A percentile compares a stretch with the other conserved stretches of the same genome.
Evolutionary conservation across 2,113 vertebrate genomes (phyloP).

Genomic region (Nanorana parkeri): DNA sequence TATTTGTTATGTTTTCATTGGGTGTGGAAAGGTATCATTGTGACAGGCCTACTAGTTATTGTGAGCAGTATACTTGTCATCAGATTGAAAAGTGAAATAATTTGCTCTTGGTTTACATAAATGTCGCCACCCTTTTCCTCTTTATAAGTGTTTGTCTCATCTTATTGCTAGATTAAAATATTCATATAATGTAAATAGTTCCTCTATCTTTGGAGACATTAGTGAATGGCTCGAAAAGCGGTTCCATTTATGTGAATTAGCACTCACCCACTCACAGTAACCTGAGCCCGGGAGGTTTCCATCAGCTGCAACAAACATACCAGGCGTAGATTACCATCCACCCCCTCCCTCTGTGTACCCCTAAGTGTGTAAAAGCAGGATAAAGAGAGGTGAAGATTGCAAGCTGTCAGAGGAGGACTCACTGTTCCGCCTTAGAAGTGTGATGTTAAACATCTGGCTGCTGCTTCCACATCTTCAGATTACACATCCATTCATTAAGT

Average conservation of each 20-base stretch:
- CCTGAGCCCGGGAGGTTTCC: neutral
- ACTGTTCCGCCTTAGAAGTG: constrained; percentile 1
- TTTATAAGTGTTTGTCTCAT: neutral
- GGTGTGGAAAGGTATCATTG: too few relatives aligned
- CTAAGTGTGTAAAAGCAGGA: constrained; percentile 29
- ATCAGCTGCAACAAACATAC: neutral
- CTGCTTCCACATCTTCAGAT: constrained; percentile 41
- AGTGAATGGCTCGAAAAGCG: neutral
- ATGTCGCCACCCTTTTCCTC: neutral
- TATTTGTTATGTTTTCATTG: too few relatives aligned
- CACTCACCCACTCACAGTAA: constrained; percentile 11
- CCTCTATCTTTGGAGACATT: neutral
- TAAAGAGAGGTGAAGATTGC: constrained; percentile 45
- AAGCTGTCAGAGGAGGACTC: constrained; percentile 26
- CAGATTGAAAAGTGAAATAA: neutral
- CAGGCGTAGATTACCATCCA: neutral
- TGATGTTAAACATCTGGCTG: constrained; percentile 54
- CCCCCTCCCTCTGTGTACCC: neutral
- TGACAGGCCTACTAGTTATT: too few relatives aligned
- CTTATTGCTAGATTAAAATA: constrained; percentile 2
- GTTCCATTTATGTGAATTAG: constrained; percentile 15
- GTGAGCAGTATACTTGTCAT: too few relatives aligned
- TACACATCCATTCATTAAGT: constrained; percentile 53
- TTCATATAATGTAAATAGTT: constrained; percentile 11
- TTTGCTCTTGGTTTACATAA: neutral